A percentile compares a stretch with the other conserved stretches of the same genome.
Evolutionary conservation across 92 coral and sea anemone genomes (phyloP).

Genomic region (Siderastrea radians): DNA sequence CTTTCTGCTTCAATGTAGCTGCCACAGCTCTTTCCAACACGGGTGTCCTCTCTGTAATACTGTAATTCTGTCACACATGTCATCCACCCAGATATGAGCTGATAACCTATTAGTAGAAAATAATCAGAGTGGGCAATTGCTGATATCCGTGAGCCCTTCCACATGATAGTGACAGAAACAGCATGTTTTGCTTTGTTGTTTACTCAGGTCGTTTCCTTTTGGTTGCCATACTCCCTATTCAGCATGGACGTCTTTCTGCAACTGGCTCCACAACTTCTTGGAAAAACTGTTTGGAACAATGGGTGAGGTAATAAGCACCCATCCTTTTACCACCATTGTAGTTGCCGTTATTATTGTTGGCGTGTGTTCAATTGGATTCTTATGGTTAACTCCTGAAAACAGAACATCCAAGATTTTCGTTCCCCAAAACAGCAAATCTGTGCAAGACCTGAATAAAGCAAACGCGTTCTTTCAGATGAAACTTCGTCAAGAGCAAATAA

Average conservation of each 20-base stretch:
- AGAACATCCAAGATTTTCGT: slow-evolving; percentile 61
- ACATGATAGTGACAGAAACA: no score
- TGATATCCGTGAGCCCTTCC: no score
- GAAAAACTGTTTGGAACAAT: slow-evolving; percentile 50
- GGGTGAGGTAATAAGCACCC: slow-evolving; percentile 33
- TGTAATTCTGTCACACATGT: no score
- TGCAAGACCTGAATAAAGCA: slow-evolving; percentile 64
- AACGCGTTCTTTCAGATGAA: slow-evolving; percentile 41
- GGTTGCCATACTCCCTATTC: slow-evolving; percentile 2
- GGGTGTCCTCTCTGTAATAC: no score
- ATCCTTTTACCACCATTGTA: slow-evolving; percentile 40
- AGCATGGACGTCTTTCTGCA: slow-evolving; percentile 68
- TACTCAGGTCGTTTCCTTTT: neutral
- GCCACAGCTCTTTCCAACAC: no score
- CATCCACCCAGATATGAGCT: no score
- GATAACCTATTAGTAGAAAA: no score
- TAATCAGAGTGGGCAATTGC: no score
- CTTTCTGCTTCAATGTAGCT: no score
- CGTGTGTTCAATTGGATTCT: slow-evolving; percentile 58
- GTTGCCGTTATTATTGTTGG: slow-evolving; percentile 45
- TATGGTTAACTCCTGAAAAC: slow-evolving; percentile 63
- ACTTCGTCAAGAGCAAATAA: slow-evolving; percentile 46
- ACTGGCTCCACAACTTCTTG: slow-evolving; percentile 56
- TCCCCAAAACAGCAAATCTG: slow-evolving; percentile 66
- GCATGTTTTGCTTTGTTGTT: neutral